Evolutionary conservation across 2,797 vertebrate species (phyloP), one percentile per base, ranked within the genome.

Genomic region (Hydrocynus forskahlii): DNA sequence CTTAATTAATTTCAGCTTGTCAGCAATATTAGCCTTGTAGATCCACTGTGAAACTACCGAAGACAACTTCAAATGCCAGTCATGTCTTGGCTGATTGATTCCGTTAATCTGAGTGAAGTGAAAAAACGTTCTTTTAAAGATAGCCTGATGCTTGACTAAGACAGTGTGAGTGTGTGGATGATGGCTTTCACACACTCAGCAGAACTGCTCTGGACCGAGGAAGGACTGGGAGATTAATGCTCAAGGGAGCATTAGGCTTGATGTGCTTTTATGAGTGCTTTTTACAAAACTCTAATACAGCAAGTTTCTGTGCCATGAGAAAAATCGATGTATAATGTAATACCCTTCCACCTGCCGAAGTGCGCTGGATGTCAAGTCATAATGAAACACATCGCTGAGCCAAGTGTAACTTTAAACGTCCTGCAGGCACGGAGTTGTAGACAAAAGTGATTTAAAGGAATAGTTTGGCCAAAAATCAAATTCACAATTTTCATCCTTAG

Each of bases 331-430:
- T 70, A 13, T 12, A 23, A 16, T 69, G n/a, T 70, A 70, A 45
- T 48, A 25, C 43, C 40, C 38, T 25, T 50, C 6, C 67, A 50
- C n/a, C 38, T 68, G 7, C 57, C 29, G 7, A 43, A 57, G 35
- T 4, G 12, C 23, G 10, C 55, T 68, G 21, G n/a, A 59, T 23
- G 16, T 81, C 45, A 40, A 75, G 12, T 62, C 66, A 17, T 67
- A n/a, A 60, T 67, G 21, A 59, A 72, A 1, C 38, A 57, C 59
- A 45, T 71, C n/a, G 67, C 68, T 23, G 66, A 80, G 40, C 66
- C 59, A 73, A 19, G 38, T 38, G 48, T 43, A 67, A 50, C 23
- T 7, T 17, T 71, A 52, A 52, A 21, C 16, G 1, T 71, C 48
- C 50, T 54, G 50, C 19, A 55, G 45, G 35, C 66, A 43, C 12